Evolutionary conservation across 2,888 invertebrate species (phyloP).

Genomic region (Tenthredo scrophulariae): DNA sequence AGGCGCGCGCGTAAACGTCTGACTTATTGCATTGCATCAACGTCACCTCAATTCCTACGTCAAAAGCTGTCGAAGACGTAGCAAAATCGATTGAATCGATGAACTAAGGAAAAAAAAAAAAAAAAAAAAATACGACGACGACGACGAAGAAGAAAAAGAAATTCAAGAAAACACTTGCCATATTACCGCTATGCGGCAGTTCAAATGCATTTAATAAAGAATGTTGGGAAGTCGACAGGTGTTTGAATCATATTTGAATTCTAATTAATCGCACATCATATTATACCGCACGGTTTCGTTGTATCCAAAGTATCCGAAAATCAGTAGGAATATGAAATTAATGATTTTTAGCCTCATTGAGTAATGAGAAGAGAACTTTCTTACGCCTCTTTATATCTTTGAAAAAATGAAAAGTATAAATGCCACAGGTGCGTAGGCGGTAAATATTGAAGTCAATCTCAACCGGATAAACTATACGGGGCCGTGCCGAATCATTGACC

Average conservation of each 20-base stretch:
- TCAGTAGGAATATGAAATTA: background rate
- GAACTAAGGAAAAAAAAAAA: background rate
- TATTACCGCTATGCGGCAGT: background rate
- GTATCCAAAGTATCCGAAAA: background rate
- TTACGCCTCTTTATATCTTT: background rate
- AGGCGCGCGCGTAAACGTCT: background rate
- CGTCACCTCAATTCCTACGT: slow-evolving; percentile 24
- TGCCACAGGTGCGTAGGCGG: background rate
- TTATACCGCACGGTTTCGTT: background rate
- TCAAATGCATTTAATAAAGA: background rate
- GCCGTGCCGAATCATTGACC: background rate
- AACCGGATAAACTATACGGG: background rate
- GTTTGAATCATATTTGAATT: background rate
- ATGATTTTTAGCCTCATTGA: background rate
- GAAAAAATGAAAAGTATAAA: background rate
- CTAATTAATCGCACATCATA: background rate
- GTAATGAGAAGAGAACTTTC: background rate
- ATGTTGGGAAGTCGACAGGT: slow-evolving; percentile 22
- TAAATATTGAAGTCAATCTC: background rate
- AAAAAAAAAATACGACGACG: background rate
- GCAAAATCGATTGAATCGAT: slow-evolving; percentile 40
- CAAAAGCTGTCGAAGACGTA: background rate
- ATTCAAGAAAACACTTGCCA: background rate
- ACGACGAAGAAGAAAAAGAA: background rate
- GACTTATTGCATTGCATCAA: background rate